A percentile compares a stretch with the other conserved stretches of the same genome.
phyloP scores from a whole-genome alignment of 2,888 invertebrate genomes.

The Megastigmus dorsalis region DNA sequence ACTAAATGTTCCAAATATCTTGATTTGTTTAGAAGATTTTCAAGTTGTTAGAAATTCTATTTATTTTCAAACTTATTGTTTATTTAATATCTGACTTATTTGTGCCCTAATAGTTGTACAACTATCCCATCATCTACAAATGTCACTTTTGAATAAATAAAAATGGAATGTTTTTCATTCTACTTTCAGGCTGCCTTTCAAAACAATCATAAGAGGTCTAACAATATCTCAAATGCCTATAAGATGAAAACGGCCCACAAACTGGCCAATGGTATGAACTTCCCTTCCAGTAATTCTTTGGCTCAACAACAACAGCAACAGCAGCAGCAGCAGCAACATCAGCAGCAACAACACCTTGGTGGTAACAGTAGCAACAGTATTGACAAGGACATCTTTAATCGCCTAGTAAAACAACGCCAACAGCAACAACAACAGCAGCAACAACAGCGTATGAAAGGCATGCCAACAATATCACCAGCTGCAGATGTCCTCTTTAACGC shows the following conservation, averaged over 20 bases:
- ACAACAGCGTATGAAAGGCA: conserved; percentile 60
- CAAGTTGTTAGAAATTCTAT: no score
- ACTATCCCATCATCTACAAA: background rate
- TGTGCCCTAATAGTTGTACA: no score
- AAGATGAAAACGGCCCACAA: conserved; percentile 65
- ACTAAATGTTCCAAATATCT: no score
- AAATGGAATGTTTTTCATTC: background rate
- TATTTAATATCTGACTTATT: no score
- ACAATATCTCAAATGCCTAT: conserved; percentile 60
- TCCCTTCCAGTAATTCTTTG: conserved; percentile 61
- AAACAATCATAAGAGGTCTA: conserved; percentile 63
- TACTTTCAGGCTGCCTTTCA: conserved; percentile 59
- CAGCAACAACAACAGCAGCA: conserved; percentile 57
- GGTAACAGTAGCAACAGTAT: conserved; percentile 15
- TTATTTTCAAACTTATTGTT: background rate
- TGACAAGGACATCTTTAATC: conserved; percentile 67
- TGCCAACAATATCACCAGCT: conserved; percentile 63
- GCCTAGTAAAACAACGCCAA: conserved; percentile 68
- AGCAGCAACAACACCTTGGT: conserved; percentile 47
- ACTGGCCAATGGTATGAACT: conserved; percentile 63
- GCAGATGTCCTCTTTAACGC: conserved; percentile 69
- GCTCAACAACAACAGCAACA: conserved; percentile 60
- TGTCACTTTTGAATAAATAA: background rate
- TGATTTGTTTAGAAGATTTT: no score
- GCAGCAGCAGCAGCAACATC: conserved; percentile 31